A percentile compares a stretch with the other conserved stretches of the same genome.
phyloP scores from a whole-genome alignment of 2,888 invertebrate genomes.

The Phalangium opilio region DNA sequence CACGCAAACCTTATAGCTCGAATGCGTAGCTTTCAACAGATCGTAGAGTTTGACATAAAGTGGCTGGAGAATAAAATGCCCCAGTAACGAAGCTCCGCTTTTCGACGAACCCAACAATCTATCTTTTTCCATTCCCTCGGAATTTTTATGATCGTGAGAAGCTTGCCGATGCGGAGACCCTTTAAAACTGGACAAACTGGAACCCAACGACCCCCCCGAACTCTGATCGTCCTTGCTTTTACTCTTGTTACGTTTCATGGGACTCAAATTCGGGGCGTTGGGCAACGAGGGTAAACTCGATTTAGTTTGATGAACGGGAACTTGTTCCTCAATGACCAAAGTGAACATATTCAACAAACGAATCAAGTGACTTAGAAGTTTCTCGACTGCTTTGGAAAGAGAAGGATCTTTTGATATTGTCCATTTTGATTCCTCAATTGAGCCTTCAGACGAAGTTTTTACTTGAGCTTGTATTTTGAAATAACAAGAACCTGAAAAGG shows the following conservation, averaged over 20 bases:
- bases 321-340: slow-evolving; percentile 55
- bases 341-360: slow-evolving; percentile 53
- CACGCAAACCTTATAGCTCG: slow-evolving; percentile 60
- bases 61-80: slow-evolving; percentile 39
- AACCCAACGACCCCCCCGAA: background rate
- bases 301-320: slow-evolving; percentile 35
- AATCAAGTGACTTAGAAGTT: slow-evolving; percentile 46
- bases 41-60: slow-evolving; percentile 76
- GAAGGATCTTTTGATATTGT: slow-evolving; percentile 27
- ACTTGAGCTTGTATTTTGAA: background rate
- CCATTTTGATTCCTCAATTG: slow-evolving; percentile 26
- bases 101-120: too few relatives aligned
- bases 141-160: too few relatives aligned
- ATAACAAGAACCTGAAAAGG: slow-evolving; percentile 1
- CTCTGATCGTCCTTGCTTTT: slow-evolving; percentile 22
- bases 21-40: slow-evolving; percentile 59
- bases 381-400: slow-evolving; percentile 43
- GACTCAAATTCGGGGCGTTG: slow-evolving; percentile 31
- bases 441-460: background rate
- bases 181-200: slow-evolving; percentile 7
- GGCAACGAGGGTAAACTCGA: slow-evolving; percentile 36
- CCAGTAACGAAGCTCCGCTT: too few relatives aligned
- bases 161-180: slow-evolving; percentile 9
- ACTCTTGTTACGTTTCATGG: slow-evolving; percentile 30
- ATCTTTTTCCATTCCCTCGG: too few relatives aligned